Percentiles rank a stretch among this genome's conserved stretches.
phyloP scores from a whole-genome alignment of 2,888 invertebrate genomes.

The Tiphia femorata region DNA sequence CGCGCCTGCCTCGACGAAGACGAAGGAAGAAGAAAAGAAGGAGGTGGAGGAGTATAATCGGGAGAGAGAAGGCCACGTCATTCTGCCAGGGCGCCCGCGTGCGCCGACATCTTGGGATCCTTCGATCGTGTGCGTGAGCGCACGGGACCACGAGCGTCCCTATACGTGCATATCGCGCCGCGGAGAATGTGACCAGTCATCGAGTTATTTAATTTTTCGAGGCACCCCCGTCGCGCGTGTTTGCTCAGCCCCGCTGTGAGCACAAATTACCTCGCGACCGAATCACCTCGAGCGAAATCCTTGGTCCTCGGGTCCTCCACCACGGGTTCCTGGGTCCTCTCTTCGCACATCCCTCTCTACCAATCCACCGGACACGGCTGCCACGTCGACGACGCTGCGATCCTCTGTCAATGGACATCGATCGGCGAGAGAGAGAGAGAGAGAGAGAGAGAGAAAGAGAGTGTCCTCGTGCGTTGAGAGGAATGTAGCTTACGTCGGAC shows the following conservation, averaged over 20 bases:
- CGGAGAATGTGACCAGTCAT: constrained; percentile 75
- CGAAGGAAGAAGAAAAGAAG: constrained; percentile 10
- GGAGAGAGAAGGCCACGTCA: constrained; percentile 47
- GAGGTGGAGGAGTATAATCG: no score
- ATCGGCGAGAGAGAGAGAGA: constrained; percentile 17
- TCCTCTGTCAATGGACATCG: constrained; percentile 25
- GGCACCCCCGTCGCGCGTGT: constrained; percentile 70
- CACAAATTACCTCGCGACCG: constrained; percentile 75
- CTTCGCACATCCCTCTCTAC: constrained; percentile 4
- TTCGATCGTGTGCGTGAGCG: constrained; percentile 66
- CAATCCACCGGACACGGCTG: constrained; percentile 36
- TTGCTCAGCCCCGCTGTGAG: constrained; percentile 75
- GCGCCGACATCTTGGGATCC: constrained; percentile 43
- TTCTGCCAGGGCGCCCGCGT: constrained; percentile 44
- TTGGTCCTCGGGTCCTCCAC: constrained; percentile 33
- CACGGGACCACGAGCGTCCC: constrained; percentile 5
- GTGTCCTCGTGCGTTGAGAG: no score
- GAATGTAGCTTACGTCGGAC: no score
- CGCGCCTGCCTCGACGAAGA: constrained; percentile 18
- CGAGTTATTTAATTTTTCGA: constrained; percentile 73
- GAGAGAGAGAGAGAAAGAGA: constrained; percentile 1
- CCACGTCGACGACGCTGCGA: constrained; percentile 37
- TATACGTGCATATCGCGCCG: constrained; percentile 35
- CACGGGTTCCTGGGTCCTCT: not conserved
- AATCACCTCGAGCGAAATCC: constrained; percentile 62